phyloP scores from a whole-genome alignment of 2,888 invertebrate species.

The Habrosyne pyritoides region DNA sequence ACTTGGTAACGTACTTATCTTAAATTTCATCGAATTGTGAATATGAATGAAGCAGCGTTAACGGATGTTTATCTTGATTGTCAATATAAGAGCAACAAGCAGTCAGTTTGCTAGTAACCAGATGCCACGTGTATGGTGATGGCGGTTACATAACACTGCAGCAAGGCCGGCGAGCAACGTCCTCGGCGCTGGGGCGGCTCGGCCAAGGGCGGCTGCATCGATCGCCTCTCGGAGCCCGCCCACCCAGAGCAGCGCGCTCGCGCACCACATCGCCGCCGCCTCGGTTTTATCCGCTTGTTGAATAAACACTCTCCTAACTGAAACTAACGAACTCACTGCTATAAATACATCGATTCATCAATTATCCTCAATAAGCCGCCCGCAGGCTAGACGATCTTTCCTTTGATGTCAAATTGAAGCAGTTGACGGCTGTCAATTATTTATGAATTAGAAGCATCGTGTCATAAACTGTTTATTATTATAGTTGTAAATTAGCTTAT shows the following conservation, averaged over 20 bases:
- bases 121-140: conserved; percentile 28
- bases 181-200: conserved; percentile 60
- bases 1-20: too few species aligned
- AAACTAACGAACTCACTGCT: not conserved
- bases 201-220: conserved; percentile 79
- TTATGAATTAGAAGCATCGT: not conserved
- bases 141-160: conserved; percentile 69
- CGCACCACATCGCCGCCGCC: conserved; percentile 45
- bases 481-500: not conserved
- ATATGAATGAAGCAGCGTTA: not conserved
- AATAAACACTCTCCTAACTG: conserved; percentile 37
- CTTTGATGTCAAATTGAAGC: not conserved
- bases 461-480: not conserved
- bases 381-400: not conserved
- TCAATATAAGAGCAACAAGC: not conserved
- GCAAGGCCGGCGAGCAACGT: conserved; percentile 47
- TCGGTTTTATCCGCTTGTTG: conserved; percentile 42
- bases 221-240: conserved; percentile 44
- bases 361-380: conserved; percentile 14
- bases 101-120: not conserved
- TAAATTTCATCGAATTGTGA: not conserved
- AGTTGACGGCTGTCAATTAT: not conserved
- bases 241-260: conserved; percentile 30
- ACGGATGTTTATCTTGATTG: not conserved
- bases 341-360: not conserved